A percentile compares a stretch with the other conserved stretches of the same genome.
These are phyloP conservation scores for Leucoraja ocellata DNA, from an alignment of 2,797 vertebrate genomes.

Conservation along the genomic window DNA sequence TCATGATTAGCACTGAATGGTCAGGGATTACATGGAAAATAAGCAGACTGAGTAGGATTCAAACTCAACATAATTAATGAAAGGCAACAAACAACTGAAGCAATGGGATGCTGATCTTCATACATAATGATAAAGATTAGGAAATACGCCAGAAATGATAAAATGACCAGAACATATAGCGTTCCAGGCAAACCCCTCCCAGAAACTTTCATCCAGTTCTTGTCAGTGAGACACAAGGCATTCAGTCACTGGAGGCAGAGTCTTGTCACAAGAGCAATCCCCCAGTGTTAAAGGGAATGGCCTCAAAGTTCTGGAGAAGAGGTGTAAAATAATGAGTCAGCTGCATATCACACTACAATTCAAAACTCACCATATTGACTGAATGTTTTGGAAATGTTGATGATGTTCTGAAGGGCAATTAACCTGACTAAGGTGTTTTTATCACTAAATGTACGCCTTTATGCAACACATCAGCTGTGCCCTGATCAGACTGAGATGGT, in stretches of 20 bases:
- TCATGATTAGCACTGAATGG: background rate
- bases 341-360: background rate
- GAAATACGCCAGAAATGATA: background rate
- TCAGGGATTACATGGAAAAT: background rate
- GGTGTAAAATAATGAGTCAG: background rate
- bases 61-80: background rate
- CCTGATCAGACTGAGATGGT: too few relatives aligned
- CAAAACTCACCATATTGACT: background rate
- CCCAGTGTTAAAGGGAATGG: background rate
- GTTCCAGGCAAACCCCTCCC: background rate
- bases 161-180: background rate
- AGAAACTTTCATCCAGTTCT: background rate
- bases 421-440: too few relatives aligned
- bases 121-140: background rate
- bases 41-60: background rate
- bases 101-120: background rate
- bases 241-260: background rate
- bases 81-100: background rate
- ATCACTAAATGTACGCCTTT: too few relatives aligned
- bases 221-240: background rate
- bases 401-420: too few relatives aligned
- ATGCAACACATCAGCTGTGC: too few relatives aligned
- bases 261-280: background rate
- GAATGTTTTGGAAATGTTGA: too few relatives aligned
- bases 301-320: too few relatives aligned